phyloP scores from a whole-genome alignment of 1,140 invertebrate genomes.

The Ostrea edulis region DNA sequence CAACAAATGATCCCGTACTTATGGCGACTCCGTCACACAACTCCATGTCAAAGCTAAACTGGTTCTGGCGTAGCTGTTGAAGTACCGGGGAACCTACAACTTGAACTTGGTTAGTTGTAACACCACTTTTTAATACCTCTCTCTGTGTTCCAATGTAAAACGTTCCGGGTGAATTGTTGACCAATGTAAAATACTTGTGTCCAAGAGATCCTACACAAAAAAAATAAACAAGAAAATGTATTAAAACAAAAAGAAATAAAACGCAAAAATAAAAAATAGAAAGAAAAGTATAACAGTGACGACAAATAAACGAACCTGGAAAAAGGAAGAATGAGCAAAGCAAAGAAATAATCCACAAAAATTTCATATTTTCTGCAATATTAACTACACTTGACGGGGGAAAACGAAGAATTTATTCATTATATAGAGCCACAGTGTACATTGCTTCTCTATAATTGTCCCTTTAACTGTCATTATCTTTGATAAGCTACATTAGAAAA shows the following conservation, averaged over 20 bases:
- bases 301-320: not conserved
- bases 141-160: not conserved
- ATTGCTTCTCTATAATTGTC: too few relatives aligned
- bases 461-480: too few relatives aligned
- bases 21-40: not conserved
- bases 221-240: not conserved
- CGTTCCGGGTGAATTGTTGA: not conserved
- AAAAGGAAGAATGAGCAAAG: not conserved
- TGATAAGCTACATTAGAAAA: too few relatives aligned
- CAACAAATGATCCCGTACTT: not conserved
- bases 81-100: not conserved
- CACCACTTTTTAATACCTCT: not conserved
- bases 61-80: not conserved
- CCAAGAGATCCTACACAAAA: not conserved
- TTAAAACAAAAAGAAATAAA: not conserved
- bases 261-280: not conserved
- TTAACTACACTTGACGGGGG: too few relatives aligned
- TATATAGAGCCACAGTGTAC: too few relatives aligned
- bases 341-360: not conserved
- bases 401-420: too few relatives aligned
- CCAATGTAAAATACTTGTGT: conserved; percentile 2
- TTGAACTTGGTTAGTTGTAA: not conserved
- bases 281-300: not conserved
- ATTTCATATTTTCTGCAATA: not conserved
- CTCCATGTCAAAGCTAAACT: conserved; percentile 25